Evolutionary conservation across 2,888 invertebrate species (phyloP).

Genomic region (Trileptium ribeirensis): DNA sequence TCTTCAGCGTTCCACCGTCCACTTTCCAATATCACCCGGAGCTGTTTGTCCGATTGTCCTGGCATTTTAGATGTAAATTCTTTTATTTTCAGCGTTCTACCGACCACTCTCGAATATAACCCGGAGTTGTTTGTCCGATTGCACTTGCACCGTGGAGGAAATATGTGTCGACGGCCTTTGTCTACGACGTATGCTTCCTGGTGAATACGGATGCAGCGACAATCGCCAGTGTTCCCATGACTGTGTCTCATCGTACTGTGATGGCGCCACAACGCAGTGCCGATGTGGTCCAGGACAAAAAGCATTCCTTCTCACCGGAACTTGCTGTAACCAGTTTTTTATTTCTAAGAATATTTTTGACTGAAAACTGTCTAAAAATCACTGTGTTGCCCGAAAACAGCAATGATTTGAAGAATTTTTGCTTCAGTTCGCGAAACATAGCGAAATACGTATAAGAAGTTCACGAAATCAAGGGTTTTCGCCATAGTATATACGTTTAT

Average conservation of each 20-base stretch:
- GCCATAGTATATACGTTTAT: no score
- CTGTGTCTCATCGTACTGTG: background rate
- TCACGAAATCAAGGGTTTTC: no score
- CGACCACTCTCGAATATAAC: constrained; percentile 9
- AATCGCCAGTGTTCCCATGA: background rate
- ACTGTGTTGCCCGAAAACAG: no score
- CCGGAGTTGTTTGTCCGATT: background rate
- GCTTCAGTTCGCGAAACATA: no score
- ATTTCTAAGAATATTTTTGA: no score
- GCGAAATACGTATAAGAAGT: no score
- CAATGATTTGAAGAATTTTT: no score
- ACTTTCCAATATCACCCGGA: no score
- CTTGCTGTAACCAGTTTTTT: no score
- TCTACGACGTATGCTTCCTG: background rate
- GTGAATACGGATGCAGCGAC: background rate
- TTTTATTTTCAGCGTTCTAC: constrained; percentile 8
- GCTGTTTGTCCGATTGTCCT: background rate
- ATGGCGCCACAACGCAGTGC: background rate
- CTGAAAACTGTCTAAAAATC: no score
- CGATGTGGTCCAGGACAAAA: background rate
- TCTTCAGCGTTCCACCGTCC: no score
- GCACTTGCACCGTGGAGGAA: constrained; percentile 15
- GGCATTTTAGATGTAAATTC: background rate
- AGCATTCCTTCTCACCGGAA: no score
- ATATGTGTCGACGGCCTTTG: background rate